Evolutionary conservation across 1,140 invertebrate species (phyloP).

Genomic region (Meloidogyne chitwoodi): DNA sequence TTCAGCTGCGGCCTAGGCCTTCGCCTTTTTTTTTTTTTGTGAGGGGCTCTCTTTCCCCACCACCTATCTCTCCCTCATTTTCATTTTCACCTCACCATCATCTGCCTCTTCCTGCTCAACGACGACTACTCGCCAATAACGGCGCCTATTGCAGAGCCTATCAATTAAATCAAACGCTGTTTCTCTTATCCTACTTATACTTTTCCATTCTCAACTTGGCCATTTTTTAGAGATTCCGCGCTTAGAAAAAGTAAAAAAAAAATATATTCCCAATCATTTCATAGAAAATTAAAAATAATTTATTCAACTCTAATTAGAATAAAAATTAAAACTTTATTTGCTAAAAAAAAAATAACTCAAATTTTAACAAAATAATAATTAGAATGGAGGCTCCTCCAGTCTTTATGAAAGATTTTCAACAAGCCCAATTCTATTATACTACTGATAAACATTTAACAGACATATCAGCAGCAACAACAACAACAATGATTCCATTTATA

Average conservation of each 20-base stretch:
- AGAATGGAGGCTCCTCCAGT: neutral
- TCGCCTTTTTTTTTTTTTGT: no score
- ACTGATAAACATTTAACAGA: neutral
- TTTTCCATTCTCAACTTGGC: neutral
- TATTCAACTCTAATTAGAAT: no score
- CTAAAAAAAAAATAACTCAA: no score
- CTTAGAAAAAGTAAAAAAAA: neutral
- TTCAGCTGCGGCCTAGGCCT: neutral
- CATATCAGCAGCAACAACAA: neutral
- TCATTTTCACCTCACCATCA: neutral
- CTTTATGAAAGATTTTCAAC: neutral
- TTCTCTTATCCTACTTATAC: neutral
- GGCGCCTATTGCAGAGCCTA: neutral
- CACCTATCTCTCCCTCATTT: neutral
- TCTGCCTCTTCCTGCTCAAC: neutral
- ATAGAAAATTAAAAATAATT: no score
- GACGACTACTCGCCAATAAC: neutral
- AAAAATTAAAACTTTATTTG: no score
- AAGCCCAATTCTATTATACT: neutral
- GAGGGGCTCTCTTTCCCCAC: neutral
- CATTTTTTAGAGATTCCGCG: neutral
- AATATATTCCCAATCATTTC: no score
- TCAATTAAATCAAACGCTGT: neutral
- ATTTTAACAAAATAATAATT: no score
- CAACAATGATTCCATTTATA: neutral